Conservation (phyloP, 2,888 invertebrate genomes). For the Nesidiocoris tenuis region DNA sequence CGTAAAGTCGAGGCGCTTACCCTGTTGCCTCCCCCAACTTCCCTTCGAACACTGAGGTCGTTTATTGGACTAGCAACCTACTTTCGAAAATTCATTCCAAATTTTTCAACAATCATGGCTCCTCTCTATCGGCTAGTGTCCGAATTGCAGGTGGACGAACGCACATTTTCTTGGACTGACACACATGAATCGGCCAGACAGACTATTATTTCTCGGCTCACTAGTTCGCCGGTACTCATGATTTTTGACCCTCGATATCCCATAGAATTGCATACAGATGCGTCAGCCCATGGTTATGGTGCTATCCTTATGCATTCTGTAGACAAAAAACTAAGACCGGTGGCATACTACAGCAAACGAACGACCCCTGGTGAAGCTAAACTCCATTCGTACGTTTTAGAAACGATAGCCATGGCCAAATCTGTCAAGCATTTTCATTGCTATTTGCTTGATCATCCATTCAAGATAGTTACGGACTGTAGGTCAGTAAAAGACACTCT, state of each 20-base stretch:
- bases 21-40: not conserved
- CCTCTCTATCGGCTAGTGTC: not conserved
- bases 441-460: constrained; percentile 1
- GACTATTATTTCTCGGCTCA: not conserved
- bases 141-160: not conserved
- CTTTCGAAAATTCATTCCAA: constrained; percentile 10
- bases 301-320: not conserved
- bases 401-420: constrained; percentile 5
- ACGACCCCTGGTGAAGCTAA: constrained; percentile 2
- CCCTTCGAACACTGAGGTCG: constrained; percentile 1
- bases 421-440: constrained; percentile 22
- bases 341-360: constrained; percentile 13
- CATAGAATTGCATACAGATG: constrained; percentile 2
- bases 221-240: constrained; percentile 1
- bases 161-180: not conserved
- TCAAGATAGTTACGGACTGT: constrained; percentile 24
- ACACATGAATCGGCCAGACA: constrained; percentile 3
- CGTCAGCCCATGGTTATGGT: not conserved
- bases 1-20: constrained; percentile 12
- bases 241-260: not conserved
- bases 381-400: not conserved
- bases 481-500: constrained; percentile 16
- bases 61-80: constrained; percentile 13
- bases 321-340: not conserved
- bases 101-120: not conserved